These are phyloP conservation scores for Halocynthia aurantium DNA, from an alignment of 23 tunicate species.

Conservation along the genomic window DNA sequence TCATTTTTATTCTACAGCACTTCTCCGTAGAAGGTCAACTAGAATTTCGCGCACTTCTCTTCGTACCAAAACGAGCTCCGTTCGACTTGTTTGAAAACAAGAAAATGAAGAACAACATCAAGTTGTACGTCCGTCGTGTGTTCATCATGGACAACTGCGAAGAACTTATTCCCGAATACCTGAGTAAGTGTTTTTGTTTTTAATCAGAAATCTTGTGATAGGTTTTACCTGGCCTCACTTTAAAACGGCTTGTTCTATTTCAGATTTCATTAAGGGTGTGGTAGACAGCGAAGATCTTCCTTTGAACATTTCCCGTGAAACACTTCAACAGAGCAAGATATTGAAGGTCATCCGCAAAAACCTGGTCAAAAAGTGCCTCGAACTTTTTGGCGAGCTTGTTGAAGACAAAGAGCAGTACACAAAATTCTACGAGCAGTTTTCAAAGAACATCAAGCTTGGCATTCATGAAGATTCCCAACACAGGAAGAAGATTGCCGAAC, in stretches of 20 bases:
- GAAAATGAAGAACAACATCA: conserved; percentile 92
- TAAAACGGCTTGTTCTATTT: background rate
- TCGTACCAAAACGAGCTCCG: conserved; percentile 93
- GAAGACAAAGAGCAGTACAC: conserved; percentile 96
- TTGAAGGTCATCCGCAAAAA: conserved; percentile 95
- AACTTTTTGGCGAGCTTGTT: conserved; percentile 57
- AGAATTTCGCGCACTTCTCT: conserved; percentile 88
- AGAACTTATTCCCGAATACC: conserved; percentile 91
- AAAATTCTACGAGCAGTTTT: conserved; percentile 91
- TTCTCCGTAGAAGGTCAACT: conserved; percentile 97
- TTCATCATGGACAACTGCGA: conserved; percentile 99
- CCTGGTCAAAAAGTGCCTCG: conserved; percentile 89
- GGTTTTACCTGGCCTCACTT: background rate
- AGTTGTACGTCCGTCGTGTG: conserved; percentile 88
- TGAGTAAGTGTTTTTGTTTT: conserved; percentile 49
- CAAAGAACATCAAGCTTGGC: conserved; percentile 92
- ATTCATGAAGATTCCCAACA: conserved; percentile 98
- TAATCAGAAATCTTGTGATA: background rate
- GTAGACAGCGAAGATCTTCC: conserved; percentile 98
- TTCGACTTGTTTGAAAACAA: conserved; percentile 94
- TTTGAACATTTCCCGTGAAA: conserved; percentile 92
- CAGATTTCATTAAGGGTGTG: conserved; percentile 95
- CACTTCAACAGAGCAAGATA: conserved; percentile 91
- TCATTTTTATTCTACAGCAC: conserved; percentile 44
- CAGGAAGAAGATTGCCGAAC: conserved; percentile 81